Conservation (phyloP, 2,888 invertebrate genomes). For the Drosophila rubida region DNA sequence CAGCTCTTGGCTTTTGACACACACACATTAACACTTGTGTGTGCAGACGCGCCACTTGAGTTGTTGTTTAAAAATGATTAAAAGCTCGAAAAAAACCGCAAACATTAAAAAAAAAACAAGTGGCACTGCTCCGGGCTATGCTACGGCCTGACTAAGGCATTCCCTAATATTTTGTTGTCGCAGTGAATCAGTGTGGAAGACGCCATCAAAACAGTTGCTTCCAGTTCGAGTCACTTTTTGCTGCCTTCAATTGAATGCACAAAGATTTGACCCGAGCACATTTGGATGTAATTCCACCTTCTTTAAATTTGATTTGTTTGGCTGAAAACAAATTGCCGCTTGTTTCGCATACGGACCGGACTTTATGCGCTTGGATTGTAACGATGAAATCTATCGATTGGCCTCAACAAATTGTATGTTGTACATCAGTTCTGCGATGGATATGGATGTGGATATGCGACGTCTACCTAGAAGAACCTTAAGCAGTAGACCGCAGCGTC, state of each 20-base stretch:
- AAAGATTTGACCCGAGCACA: too few relatives aligned
- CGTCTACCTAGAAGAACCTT: too few relatives aligned
- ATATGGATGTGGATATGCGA: too few relatives aligned
- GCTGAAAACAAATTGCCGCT: too few relatives aligned
- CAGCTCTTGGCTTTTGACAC: constrained; percentile 61
- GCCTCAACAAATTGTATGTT: background rate
- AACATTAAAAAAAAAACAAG: constrained; percentile 32
- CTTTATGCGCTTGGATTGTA: background rate
- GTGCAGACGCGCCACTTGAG: constrained; percentile 60
- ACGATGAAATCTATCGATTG: background rate
- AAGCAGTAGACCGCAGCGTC: background rate
- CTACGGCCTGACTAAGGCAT: constrained; percentile 11
- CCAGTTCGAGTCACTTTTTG: too few relatives aligned
- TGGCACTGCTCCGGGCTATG: background rate
- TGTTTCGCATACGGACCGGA: too few relatives aligned
- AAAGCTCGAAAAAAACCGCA: constrained; percentile 52
- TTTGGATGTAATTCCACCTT: too few relatives aligned
- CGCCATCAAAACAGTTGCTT: background rate
- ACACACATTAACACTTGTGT: constrained; percentile 42
- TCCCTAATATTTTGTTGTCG: constrained; percentile 9
- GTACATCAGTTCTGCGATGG: too few relatives aligned
- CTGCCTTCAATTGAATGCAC: too few relatives aligned
- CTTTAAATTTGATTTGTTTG: too few relatives aligned
- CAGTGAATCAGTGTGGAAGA: background rate
- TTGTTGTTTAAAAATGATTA: constrained; percentile 73